A percentile compares a stretch with the other conserved stretches of the same genome.
Conservation (phyloP, 2,113 vertebrate genomes). For the Barnardius zonarius region DNA sequence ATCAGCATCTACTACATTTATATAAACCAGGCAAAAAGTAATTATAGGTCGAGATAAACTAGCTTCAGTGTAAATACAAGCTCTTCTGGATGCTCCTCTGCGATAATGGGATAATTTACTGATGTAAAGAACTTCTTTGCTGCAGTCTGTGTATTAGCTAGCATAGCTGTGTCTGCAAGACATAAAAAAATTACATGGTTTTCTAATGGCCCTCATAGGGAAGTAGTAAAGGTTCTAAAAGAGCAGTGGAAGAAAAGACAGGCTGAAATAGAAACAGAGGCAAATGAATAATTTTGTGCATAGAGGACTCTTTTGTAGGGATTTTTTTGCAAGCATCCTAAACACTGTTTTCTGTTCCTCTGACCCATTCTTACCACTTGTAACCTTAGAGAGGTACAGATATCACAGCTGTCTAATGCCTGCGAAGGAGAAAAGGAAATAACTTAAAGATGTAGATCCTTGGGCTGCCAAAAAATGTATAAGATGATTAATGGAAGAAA, state of each 20-base stretch:
- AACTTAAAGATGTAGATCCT: background rate
- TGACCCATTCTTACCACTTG: background rate
- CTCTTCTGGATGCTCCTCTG: background rate
- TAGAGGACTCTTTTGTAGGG: background rate
- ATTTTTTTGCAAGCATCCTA: background rate
- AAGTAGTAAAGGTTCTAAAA: background rate
- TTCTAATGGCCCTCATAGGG: background rate
- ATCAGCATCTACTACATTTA: background rate
- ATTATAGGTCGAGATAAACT: background rate
- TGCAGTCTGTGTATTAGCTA: background rate
- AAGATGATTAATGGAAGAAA: constrained; percentile 24
- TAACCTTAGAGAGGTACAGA: background rate
- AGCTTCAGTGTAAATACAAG: background rate
- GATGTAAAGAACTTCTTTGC: background rate
- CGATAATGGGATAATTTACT: background rate
- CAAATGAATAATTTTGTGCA: background rate
- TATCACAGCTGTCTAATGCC: background rate
- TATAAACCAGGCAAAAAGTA: background rate
- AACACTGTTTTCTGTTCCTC: background rate
- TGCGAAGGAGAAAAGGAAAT: background rate
- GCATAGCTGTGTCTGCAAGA: background rate
- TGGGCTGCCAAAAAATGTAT: background rate
- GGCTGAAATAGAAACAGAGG: background rate
- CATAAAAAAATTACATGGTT: background rate
- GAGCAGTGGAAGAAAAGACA: background rate